Percentiles rank a stretch among this genome's conserved stretches.
Conservation (phyloP, 2,888 invertebrate species). For the Cataglyphis cursor region DNA sequence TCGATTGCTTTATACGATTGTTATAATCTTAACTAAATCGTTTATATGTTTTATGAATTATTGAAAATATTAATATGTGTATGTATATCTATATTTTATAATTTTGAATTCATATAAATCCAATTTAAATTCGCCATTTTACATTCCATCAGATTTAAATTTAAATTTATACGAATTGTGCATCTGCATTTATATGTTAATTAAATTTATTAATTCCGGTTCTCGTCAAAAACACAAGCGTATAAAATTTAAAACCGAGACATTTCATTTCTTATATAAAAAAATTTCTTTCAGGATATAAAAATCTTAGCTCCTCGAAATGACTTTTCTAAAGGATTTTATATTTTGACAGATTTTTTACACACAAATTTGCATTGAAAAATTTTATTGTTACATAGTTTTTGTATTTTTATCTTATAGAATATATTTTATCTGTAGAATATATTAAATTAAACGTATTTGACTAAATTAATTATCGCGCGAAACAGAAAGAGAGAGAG, state of each 20-base stretch:
- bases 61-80: conserved; percentile 18
- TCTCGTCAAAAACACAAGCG: not conserved
- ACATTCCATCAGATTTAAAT: conserved; percentile 26
- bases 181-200: conserved; percentile 7
- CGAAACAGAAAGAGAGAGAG: not conserved
- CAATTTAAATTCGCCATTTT: conserved; percentile 38
- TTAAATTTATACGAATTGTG: conserved; percentile 26
- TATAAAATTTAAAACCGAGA: not conserved
- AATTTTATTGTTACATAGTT: not conserved
- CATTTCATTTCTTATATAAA: not conserved
- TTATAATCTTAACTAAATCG: conserved; percentile 21
- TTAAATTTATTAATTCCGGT: conserved; percentile 21
- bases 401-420: not conserved
- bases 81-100: conserved; percentile 7
- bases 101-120: conserved; percentile 25
- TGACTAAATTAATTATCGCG: conserved; percentile 12
- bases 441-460: not conserved
- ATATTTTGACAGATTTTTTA: not conserved
- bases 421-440: too few species aligned
- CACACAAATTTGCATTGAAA: not conserved
- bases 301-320: not conserved
- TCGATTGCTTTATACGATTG: conserved; percentile 6
- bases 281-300: not conserved
- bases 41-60: conserved; percentile 15
- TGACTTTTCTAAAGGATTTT: not conserved